Conservation (phyloP, 2,113 vertebrate genomes). For the western clawed frog (Xenopus tropicalis) region UCB_Xtro_10.0 CM004443.2:213011501-213012000, state of each 20-base stretch:
- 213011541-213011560: conserved; percentile 24
- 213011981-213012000: conserved; percentile 66
- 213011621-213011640: conserved; percentile 58
- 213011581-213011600: conserved; percentile 57
- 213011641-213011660: conserved; percentile 51
- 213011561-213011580: conserved; percentile 52
- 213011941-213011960: conserved; percentile 47
- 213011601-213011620: conserved; percentile 61
- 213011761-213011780: conserved; percentile 55
- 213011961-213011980: conserved; percentile 59
- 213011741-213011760: conserved; percentile 36
- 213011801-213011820: conserved; percentile 67
- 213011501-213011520: background rate
- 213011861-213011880: conserved; percentile 55
- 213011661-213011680: conserved; percentile 66
- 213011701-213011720: conserved; percentile 62
- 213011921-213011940: no score
- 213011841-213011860: conserved; percentile 72
- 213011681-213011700: conserved; percentile 82
- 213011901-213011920: background rate
- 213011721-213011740: background rate
- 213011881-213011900: conserved; percentile 7
- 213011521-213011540: background rate
- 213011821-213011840: conserved; percentile 76
- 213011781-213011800: conserved; percentile 64